Evolutionary conservation across 2,113 vertebrate species (phyloP).

Genomic region (Esox niger): DNA sequence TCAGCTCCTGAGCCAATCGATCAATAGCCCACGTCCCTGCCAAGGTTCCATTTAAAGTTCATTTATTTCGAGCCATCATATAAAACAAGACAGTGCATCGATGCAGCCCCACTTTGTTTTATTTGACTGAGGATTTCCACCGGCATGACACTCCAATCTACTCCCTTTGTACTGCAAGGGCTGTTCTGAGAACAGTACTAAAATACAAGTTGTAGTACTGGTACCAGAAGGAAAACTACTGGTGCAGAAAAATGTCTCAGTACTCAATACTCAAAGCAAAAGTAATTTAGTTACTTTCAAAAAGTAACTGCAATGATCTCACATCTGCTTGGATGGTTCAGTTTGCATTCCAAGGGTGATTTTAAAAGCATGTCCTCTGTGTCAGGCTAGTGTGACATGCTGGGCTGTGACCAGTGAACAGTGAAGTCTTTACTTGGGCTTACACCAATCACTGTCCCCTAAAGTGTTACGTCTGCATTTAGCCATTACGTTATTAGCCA

Average conservation of each 20-base stretch:
- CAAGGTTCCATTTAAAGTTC: conserved; percentile 85
- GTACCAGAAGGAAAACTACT: no score
- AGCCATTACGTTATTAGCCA: no score
- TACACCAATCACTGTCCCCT: no score
- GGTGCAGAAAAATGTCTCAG: no score
- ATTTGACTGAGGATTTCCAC: conserved; percentile 80
- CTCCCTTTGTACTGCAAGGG: background rate
- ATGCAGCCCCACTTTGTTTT: conserved; percentile 79
- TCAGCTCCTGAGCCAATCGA: conserved; percentile 77
- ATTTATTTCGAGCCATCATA: conserved; percentile 83
- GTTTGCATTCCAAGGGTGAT: background rate
- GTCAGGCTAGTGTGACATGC: background rate
- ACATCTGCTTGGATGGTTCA: background rate
- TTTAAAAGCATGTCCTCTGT: background rate
- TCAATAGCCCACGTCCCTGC: conserved; percentile 76
- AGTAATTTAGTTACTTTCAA: no score
- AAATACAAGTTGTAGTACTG: no score
- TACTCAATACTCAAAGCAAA: no score
- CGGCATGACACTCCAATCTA: conserved; percentile 56
- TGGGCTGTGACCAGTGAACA: no score
- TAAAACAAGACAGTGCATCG: conserved; percentile 82
- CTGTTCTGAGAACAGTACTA: background rate
- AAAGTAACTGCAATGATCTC: no score
- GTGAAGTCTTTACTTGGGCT: no score
- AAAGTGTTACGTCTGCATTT: no score